A percentile compares a stretch with the other conserved stretches of the same genome.
phyloP scores from a whole-genome alignment of 2,797 vertebrate genomes.

The Mallotus villosus region DNA sequence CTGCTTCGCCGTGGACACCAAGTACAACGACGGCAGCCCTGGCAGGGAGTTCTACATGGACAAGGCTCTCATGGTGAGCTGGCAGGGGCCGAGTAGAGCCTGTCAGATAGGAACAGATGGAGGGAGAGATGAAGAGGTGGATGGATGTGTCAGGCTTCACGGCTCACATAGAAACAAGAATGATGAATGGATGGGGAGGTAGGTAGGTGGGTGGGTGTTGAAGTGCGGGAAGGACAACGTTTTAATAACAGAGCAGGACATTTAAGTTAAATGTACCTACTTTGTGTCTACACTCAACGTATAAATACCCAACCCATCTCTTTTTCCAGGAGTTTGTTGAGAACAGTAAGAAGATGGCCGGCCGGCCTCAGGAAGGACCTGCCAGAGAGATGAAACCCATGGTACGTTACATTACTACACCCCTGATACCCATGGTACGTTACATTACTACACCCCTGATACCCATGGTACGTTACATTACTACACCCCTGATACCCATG shows the following conservation, averaged over 20 bases:
- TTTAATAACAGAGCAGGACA: not conserved
- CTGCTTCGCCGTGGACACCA: slow-evolving; percentile 95
- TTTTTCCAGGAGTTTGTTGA: slow-evolving; percentile 90
- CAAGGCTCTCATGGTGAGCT: slow-evolving; percentile 93
- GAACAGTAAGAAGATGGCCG: slow-evolving; percentile 84
- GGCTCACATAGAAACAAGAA: too few relatives aligned
- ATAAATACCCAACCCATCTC: not conserved
- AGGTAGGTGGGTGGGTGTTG: too few relatives aligned
- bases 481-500: slow-evolving; percentile 67
- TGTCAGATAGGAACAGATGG: not conserved
- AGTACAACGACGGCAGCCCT: slow-evolving; percentile 93
- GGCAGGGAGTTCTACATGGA: slow-evolving; percentile 97
- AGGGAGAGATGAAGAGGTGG: not conserved
- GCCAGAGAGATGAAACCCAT: slow-evolving; percentile 87
- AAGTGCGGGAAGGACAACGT: not conserved
- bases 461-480: too few relatives aligned
- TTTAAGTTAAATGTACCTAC: not conserved
- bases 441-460: too few relatives aligned
- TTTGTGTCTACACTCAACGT: not conserved
- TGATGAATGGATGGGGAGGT: too few relatives aligned
- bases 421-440: too few relatives aligned
- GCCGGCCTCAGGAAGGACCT: slow-evolving; percentile 68
- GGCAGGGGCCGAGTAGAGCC: not conserved
- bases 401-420: slow-evolving; percentile 77
- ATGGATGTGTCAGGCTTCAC: too few relatives aligned